Base-by-base conservation (phyloP, 2,113 vertebrate species). In the Perccottus glenii region DNA sequence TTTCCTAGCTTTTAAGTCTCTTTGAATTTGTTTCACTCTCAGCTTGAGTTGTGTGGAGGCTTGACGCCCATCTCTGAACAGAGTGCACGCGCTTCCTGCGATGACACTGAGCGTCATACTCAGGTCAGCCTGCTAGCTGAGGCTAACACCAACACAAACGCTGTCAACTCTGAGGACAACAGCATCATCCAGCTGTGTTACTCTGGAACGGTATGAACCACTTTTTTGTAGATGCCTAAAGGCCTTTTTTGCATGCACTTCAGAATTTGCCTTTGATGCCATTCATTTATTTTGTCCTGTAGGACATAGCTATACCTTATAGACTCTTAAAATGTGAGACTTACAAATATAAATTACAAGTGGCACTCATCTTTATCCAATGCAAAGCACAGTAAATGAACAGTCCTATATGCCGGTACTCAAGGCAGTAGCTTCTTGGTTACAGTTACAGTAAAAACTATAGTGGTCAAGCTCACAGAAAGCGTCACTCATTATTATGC, bases 41-140 rank as follows among this genome's bases (percentile, higher is more conserved):
- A 91, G 90, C 73, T 90, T 81, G 90, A 90, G 43, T 65, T 87
- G 74, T 90, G 90, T 3, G 84, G 88, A 4, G 76, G 86, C 60
- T 53, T 90, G 57, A 89, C 88, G 0, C 84, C 88, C 42, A 88
- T 91, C 74, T 85, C 75, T 5, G 87, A 91, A 78, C 80, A 88
- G 69, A 87, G 84, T 58, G 19, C 73, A 0, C 70, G 60, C 49
- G 79, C 58, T 16, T 88, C 86, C 46, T 83, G 67, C 35, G 82
- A 90, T 72, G 87, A 89, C 75, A 72, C 67, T 12, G 90, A 89
- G 9, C 81, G 66, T 74, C 84, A 83, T 67, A 44, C 58, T 79
- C 84, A 83, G 68, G 64, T 83, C 73, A 80, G 70, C 80, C 75
- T 83, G 83, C 72, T 91, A 87, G 85, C 73, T 5, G 78, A 87